A percentile compares a stretch with the other conserved stretches of the same genome.
Conservation (phyloP, 2,113 vertebrate species). For the Nibea coibor region DNA sequence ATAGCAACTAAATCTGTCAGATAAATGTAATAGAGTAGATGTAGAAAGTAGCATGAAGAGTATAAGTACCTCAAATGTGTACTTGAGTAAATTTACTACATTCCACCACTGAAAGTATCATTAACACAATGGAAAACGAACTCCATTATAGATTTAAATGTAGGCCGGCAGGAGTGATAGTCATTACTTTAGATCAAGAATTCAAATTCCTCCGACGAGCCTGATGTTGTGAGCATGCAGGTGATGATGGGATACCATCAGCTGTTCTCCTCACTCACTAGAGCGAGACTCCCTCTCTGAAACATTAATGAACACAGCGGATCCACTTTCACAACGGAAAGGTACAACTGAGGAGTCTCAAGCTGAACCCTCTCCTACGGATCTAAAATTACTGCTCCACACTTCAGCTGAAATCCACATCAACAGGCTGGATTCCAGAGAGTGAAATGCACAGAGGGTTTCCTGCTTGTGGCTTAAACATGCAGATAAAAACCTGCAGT, state of each 20-base stretch:
- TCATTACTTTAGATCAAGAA: too few species aligned
- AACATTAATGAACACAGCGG: conserved; percentile 71
- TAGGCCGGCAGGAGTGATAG: too few species aligned
- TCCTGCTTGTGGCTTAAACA: too few species aligned
- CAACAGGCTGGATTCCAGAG: not conserved
- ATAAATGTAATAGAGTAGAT: too few species aligned
- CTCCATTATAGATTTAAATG: too few species aligned
- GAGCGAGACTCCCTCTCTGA: conserved; percentile 71
- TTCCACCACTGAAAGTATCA: too few species aligned
- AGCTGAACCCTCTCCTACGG: rapidly evolving
- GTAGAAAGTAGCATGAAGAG: too few species aligned
- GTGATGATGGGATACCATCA: conserved; percentile 29
- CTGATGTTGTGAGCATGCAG: not conserved
- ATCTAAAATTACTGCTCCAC: not conserved
- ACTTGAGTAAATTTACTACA: too few species aligned
- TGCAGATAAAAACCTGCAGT: not conserved
- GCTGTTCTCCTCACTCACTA: conserved; percentile 48
- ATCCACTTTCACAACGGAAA: conserved; percentile 67
- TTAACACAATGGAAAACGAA: too few species aligned
- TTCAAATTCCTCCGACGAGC: too few species aligned
- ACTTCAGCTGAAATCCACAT: not conserved
- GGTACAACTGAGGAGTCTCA: not conserved
- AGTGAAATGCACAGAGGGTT: not conserved
- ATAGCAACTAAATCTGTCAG: too few species aligned
- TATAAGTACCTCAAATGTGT: too few species aligned